Conservation (phyloP, 2,797 vertebrate species). For the Esox lucius region DNA sequence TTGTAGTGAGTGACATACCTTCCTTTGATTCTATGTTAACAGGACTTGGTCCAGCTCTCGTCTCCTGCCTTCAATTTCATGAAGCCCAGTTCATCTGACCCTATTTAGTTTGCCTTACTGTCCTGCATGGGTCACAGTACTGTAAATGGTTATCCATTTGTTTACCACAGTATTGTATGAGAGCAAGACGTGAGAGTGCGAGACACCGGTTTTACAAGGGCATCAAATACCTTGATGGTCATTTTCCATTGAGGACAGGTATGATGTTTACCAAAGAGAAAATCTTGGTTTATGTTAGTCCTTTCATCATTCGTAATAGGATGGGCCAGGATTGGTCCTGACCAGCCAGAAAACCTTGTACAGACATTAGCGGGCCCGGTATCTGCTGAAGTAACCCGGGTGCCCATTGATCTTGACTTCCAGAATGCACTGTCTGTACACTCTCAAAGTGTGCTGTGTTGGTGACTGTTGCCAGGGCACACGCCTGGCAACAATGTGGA, state of each 20-base stretch:
- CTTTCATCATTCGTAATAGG: conserved; percentile 36
- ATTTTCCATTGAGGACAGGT: conserved; percentile 50
- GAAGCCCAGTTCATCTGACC: conserved; percentile 2
- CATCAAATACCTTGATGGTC: conserved; percentile 35
- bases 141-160: conserved; percentile 6
- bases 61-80: conserved; percentile 1
- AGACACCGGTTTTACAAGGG: conserved; percentile 27
- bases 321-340: background rate
- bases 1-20: conserved; percentile 36
- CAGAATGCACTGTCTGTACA: conserved; percentile 31
- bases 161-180: conserved; percentile 2
- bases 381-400: conserved; percentile 40
- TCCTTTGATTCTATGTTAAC: conserved; percentile 29
- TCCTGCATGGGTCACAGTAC: background rate
- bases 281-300: conserved; percentile 60
- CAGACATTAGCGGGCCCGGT: conserved; percentile 33
- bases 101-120: background rate
- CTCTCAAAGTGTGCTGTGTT: background rate
- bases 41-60: background rate
- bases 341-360: background rate
- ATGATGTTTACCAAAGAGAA: conserved; percentile 70
- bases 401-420: conserved; percentile 47
- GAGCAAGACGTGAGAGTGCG: conserved; percentile 10
- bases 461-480: conserved; percentile 33
- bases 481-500: conserved; percentile 42